A percentile compares a stretch with the other conserved stretches of the same genome.
Evolutionary conservation across 30 jellyfish, hydroid and myxozoan species (phyloP).

Genomic region (Pseudorhiza aurosa): DNA sequence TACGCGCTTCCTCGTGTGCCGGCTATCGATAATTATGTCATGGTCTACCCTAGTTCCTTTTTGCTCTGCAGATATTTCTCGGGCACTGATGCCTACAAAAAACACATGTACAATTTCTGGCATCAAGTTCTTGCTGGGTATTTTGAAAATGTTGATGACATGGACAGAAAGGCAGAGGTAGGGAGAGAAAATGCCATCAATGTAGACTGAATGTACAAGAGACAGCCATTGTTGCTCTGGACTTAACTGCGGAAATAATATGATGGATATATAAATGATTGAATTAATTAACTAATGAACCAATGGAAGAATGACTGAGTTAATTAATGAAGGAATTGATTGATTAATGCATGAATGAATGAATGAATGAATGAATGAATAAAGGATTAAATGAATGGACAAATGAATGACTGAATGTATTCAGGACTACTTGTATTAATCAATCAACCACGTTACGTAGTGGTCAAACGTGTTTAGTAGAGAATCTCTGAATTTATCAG

Average conservation of each 20-base stretch:
- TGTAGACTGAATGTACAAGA: no score
- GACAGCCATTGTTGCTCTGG: no score
- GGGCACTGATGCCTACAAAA: constrained; percentile 76
- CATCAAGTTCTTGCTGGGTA: constrained; percentile 90
- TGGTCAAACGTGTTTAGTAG: no score
- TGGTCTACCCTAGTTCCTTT: background rate
- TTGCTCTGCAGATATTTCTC: constrained; percentile 66
- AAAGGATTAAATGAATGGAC: background rate
- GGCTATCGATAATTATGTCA: background rate
- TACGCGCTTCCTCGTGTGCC: background rate
- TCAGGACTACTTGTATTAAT: background rate
- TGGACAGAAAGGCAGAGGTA: constrained; percentile 94
- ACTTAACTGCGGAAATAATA: no score
- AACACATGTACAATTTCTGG: constrained; percentile 89
- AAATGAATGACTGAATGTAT: background rate
- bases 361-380: background rate
- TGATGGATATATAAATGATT: background rate
- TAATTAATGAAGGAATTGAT: background rate
- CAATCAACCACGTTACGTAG: no score
- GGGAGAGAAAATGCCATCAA: no score
- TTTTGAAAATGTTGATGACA: constrained; percentile 90
- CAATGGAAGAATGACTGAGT: background rate
- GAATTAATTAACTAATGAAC: background rate
- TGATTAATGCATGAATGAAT: background rate
- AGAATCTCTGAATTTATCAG: no score